A percentile compares a stretch with the other conserved stretches of the same genome.
phyloP scores from a whole-genome alignment of 2,113 vertebrate genomes.

The Zosterops borbonicus region DNA sequence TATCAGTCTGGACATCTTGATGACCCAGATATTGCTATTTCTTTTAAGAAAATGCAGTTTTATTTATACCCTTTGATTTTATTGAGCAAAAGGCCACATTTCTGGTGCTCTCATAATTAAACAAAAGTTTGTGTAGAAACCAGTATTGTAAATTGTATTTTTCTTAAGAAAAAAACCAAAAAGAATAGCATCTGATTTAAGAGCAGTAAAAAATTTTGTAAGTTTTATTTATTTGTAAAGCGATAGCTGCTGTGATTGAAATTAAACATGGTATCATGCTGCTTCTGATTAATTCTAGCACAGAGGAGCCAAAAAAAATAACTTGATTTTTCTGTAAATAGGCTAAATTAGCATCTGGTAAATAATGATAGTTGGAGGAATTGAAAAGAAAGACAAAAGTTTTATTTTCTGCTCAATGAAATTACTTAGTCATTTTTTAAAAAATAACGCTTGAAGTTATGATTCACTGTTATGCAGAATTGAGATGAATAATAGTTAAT shows the following conservation, averaged over 20 bases:
- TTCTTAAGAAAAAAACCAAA: not conserved
- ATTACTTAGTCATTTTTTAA: not conserved
- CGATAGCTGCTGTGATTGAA: constrained; percentile 67
- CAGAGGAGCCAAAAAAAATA: constrained; percentile 29
- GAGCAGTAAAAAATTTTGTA: not conserved
- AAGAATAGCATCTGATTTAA: not conserved
- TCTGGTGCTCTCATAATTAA: constrained; percentile 4
- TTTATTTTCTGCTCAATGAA: constrained; percentile 13
- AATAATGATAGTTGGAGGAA: constrained; percentile 36
- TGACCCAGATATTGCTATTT: not conserved
- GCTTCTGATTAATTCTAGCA: constrained; percentile 69
- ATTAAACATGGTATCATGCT: constrained; percentile 68
- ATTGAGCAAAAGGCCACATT: not conserved
- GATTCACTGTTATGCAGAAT: constrained; percentile 24
- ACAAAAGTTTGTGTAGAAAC: not conserved
- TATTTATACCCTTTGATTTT: not conserved
- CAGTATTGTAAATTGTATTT: constrained; percentile 4
- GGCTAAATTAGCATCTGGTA: constrained; percentile 52
- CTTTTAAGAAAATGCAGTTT: not conserved
- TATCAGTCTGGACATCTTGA: not conserved
- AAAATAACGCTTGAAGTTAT: not conserved
- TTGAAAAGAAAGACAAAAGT: constrained; percentile 26
- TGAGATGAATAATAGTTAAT: constrained; percentile 2
- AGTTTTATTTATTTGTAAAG: constrained; percentile 59
- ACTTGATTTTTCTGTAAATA: constrained; percentile 59